Evolutionary conservation across 2,113 vertebrate species (phyloP).

Genomic region (Pongo abelii): DNA sequence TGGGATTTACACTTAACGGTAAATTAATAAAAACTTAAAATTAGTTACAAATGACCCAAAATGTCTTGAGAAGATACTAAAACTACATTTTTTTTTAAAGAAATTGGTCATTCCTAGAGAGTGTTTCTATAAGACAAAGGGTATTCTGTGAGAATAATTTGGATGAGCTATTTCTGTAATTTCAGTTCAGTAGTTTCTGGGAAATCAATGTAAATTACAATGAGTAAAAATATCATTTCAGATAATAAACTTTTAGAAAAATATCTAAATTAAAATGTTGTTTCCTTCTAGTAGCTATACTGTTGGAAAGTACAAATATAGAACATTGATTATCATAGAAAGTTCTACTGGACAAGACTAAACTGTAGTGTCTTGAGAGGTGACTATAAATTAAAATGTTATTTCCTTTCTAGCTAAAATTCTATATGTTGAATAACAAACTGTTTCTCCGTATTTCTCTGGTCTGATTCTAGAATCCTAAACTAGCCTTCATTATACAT

Average conservation of each 20-base stretch:
- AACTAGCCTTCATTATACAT: not conserved
- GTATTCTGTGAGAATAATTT: not conserved
- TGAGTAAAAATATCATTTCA: not conserved
- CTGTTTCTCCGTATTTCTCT: not conserved
- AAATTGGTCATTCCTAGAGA: not conserved
- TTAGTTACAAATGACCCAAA: not conserved
- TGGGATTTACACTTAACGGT: not conserved
- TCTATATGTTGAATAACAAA: not conserved
- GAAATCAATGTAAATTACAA: not conserved
- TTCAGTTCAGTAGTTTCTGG: not conserved
- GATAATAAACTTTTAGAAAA: slow-evolving; percentile 21
- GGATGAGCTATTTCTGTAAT: not conserved
- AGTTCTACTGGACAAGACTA: not conserved
- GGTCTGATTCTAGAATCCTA: not conserved
- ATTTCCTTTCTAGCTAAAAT: not conserved
- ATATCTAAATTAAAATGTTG: slow-evolving; percentile 24
- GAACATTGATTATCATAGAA: not conserved
- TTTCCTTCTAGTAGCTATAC: not conserved
- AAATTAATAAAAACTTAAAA: slow-evolving; percentile 28
- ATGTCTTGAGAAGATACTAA: not conserved
- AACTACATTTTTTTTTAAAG: not conserved
- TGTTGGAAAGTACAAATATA: not conserved
- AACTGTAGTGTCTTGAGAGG: not conserved
- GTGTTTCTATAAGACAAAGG: not conserved
- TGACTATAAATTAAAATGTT: too few relatives aligned